Base-by-base conservation (phyloP, 1,140 invertebrate genomes). In the Xylocopa sonorina region DNA sequence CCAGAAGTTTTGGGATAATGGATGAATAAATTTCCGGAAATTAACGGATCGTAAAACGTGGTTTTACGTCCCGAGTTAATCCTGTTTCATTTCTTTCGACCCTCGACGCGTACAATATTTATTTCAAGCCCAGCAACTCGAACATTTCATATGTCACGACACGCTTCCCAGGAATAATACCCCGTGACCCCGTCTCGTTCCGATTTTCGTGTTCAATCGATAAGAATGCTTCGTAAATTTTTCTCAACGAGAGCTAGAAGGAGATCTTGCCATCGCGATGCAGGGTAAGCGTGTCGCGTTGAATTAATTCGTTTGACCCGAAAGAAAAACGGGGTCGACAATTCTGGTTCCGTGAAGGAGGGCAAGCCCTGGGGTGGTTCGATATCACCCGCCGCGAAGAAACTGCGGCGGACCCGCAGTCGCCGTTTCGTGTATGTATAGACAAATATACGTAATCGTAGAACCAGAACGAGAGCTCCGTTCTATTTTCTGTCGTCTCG, bases 241-340 rank as follows among this genome's bases (percentile, higher is more conserved):
- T 38, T 55, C 12, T 32, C 48, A 21, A 32, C 43, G 3, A 24
- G 14, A 27, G 27, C 12, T 3, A 34, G 43, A 24, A n/a, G n/a
- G n/a, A n/a, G n/a, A n/a, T n/a, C 46, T 68, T 38, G n/a, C 58
- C 34, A 62, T 82, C 48, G 80, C 55, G 60, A 82, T 50, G 32
- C 24, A 24, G n/a, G 43, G n/a, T 46, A 72, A 79, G 57, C 50
- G 57, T 58, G 29, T 29, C 53, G 41, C 60, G 27, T 6, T 21
- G n/a, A 16, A 32, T n/a, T 69, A 77, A 71, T 41, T 51, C 46
- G 29, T 60, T 69, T 50, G 75, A 71, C 74, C 74, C 38, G 24
- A 43, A 3, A 16, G 21, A 50, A 69, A 77, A 5, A n/a, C n/a
- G 14, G 75, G 75, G 55, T 60, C 57, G 43, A 24, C 27, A 21